These are phyloP conservation scores for Nemoura dubitans DNA, from an alignment of 2,888 invertebrate species.

Conservation along the genomic window DNA sequence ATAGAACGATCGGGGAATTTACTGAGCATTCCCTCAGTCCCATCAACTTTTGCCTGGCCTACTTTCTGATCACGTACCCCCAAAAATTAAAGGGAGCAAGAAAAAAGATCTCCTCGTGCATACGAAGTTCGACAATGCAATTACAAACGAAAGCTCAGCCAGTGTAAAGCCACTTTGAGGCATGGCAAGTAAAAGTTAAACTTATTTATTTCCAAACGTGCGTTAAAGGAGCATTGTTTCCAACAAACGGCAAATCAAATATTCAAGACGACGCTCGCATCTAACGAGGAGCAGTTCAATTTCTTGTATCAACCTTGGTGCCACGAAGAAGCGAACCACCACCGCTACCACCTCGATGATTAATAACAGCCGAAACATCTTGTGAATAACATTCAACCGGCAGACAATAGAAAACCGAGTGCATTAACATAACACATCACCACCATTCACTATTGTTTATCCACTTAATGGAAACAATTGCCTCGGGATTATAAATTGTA, in stretches of 20 bases:
- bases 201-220: neutral
- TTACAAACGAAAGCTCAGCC: neutral
- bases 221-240: neutral
- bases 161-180: neutral
- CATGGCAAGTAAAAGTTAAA: neutral
- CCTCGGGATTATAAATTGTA: neutral
- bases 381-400: neutral
- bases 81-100: neutral
- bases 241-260: neutral
- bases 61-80: neutral
- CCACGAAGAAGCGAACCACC: neutral
- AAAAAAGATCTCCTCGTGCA: neutral
- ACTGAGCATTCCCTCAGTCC: no score
- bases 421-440: slow-evolving; percentile 35
- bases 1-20: no score
- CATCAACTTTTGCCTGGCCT: no score
- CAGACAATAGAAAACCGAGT: neutral
- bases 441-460: slow-evolving; percentile 9
- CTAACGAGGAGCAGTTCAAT: slow-evolving; percentile 7
- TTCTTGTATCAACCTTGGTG: neutral
- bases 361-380: slow-evolving; percentile 7
- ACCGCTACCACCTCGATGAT: neutral
- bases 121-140: neutral
- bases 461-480: slow-evolving; percentile 7
- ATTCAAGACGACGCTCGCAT: neutral